Conservation (phyloP, 2,113 vertebrate species). For the Varanus salvator region DNA sequence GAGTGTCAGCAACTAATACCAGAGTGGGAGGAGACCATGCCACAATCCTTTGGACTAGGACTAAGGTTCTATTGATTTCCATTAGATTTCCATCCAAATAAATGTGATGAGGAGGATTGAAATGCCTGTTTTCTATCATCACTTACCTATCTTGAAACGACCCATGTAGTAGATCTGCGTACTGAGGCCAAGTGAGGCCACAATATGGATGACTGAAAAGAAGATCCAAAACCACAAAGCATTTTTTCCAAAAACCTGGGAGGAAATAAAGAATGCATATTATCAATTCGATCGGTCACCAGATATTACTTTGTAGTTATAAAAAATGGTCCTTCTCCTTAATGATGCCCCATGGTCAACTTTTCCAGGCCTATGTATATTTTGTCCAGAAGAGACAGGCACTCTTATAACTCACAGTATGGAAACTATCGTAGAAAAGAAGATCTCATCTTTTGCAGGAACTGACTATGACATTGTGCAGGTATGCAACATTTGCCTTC, state of each 20-base stretch:
- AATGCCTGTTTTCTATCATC: not conserved
- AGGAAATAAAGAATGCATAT: slow-evolving; percentile 29
- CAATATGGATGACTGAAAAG: slow-evolving; percentile 80
- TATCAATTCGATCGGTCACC: not conserved
- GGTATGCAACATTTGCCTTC: not conserved
- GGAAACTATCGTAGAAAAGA: not conserved
- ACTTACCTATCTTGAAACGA: slow-evolving; percentile 83
- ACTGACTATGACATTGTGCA: not conserved
- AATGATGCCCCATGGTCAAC: not conserved
- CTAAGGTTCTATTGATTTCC: not conserved
- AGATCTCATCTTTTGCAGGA: not conserved
- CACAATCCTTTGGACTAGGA: not conserved
- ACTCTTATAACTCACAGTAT: not conserved
- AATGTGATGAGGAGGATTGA: not conserved
- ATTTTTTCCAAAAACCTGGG: slow-evolving; percentile 83
- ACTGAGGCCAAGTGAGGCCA: slow-evolving; percentile 82
- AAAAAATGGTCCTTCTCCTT: not conserved
- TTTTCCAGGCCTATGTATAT: not conserved
- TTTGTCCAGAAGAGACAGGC: not conserved
- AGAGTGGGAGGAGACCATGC: not conserved
- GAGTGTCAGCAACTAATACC: too few relatives aligned
- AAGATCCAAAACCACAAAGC: slow-evolving; percentile 83
- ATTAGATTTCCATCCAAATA: not conserved
- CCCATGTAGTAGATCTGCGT: slow-evolving; percentile 88
- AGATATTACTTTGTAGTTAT: not conserved